phyloP scores from a whole-genome alignment of 1,140 invertebrate species.

The Diorhabda carinulata region DNA sequence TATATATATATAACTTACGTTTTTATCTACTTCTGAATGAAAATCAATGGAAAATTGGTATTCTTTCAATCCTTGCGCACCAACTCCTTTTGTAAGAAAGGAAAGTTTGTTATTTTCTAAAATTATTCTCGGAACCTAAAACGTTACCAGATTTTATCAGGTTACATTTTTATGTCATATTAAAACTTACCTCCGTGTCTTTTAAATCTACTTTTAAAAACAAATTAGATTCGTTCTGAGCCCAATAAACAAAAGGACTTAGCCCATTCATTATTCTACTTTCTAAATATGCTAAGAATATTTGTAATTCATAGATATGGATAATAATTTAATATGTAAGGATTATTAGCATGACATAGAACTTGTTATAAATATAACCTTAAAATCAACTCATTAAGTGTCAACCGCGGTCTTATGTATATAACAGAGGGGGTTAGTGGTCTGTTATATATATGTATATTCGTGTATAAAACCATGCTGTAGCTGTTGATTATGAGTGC shows the following conservation, averaged over 20 bases:
- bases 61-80: slow-evolving; percentile 62
- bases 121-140: slow-evolving; percentile 55
- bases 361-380: too few species aligned
- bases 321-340: too few species aligned
- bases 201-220: slow-evolving; percentile 80
- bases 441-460: too few species aligned
- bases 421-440: too few species aligned
- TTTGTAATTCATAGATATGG: too few species aligned
- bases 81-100: slow-evolving; percentile 57
- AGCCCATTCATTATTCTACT: slow-evolving; percentile 45
- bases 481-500: too few species aligned
- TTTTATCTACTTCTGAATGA: slow-evolving; percentile 62
- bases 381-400: too few species aligned
- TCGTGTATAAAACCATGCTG: too few species aligned
- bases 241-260: slow-evolving; percentile 90
- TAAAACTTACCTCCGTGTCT: slow-evolving; percentile 63
- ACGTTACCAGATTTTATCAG: neutral
- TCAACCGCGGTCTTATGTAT: too few species aligned
- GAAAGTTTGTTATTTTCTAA: slow-evolving; percentile 52
- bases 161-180: neutral
- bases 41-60: slow-evolving; percentile 61
- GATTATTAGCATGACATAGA: too few species aligned
- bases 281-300: too few species aligned
- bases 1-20: slow-evolving; percentile 50
- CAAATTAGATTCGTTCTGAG: slow-evolving; percentile 74